Conservation (phyloP, 2,797 vertebrate species). For the Dromococcyx pavoninus region DNA sequence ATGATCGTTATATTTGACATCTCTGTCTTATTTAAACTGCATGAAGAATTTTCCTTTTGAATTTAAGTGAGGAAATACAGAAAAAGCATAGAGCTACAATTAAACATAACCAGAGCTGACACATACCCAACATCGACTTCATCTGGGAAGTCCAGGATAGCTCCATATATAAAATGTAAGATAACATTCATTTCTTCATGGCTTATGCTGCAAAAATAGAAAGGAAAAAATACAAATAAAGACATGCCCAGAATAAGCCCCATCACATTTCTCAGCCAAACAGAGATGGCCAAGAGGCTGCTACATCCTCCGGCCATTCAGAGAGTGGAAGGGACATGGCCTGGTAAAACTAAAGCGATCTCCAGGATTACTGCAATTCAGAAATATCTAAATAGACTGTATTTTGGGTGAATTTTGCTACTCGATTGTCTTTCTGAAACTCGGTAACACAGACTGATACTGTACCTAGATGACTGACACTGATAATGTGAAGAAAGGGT, state of each 20-base stretch:
- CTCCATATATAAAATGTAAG: slow-evolving; percentile 93
- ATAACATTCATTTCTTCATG: slow-evolving; percentile 88
- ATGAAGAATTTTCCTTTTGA: slow-evolving; percentile 4
- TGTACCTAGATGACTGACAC: neutral
- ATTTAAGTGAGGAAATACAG: neutral
- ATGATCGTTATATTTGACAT: slow-evolving; percentile 2
- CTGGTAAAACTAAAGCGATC: neutral
- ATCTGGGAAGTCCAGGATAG: slow-evolving; percentile 87
- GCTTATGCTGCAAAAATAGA: slow-evolving; percentile 82
- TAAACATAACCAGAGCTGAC: slow-evolving; percentile 46
- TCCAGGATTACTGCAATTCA: neutral
- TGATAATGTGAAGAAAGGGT: neutral
- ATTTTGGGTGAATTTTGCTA: neutral
- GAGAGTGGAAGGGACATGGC: neutral
- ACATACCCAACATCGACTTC: slow-evolving; percentile 88
- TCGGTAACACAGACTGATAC: neutral
- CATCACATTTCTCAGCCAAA: slow-evolving; percentile 6
- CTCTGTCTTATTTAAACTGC: neutral
- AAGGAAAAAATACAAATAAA: slow-evolving; percentile 10
- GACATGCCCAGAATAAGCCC: neutral
- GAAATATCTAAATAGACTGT: neutral
- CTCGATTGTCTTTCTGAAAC: neutral
- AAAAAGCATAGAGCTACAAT: neutral
- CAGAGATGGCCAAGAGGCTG: neutral
- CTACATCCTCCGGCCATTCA: neutral